Evolutionary conservation across 2,888 invertebrate genomes (phyloP), one percentile per base, ranked within the genome.

Genomic region (Nomada ruficornis): DNA sequence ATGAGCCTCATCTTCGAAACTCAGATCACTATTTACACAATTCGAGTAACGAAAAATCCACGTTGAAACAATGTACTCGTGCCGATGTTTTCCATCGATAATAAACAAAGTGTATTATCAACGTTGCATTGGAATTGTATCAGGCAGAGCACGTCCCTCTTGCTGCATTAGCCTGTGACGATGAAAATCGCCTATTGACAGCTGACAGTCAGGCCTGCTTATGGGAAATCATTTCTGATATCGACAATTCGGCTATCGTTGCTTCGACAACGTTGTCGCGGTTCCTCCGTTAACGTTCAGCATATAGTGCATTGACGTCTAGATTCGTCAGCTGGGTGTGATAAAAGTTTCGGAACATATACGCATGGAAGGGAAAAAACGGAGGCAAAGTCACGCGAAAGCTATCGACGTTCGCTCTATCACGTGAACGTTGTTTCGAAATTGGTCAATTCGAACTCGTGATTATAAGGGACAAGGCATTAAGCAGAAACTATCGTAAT

Each of bases 111-210:
- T 26, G 54, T 26, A 64, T 75, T 69, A 75, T 57, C 42, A 36
- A 23, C 23, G n/a, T 7, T 50, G 36, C 57, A 20, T 50, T 20
- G 42, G 63, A 68, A 69, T 52, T 20, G 44, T n/a, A 68, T 54
- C 29, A 42, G 20, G 20, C 50, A 26, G 5, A 47, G 11, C 59
- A 47, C 44, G 47, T 50, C 5, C 65, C 13, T 63, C 59, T 62
- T 76, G 63, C 54, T 65, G 15, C 47, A 67, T 55, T 67, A 71
- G 50, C 18, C n/a, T 10, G 54, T 5, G 60, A 55, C 77, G 54
- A 71, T 76, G 59, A 70, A 76, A 80, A 62, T 71, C 54, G 36
- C 47, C 47, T 77, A 70, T 80, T 55, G 80, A 71, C 77, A 77
- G 70, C 29, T 76, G 76, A 76, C 76, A 77, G 20, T 80, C 50